Base-by-base conservation (phyloP, 2,888 invertebrate genomes). In the Gryllus longicercus region DNA sequence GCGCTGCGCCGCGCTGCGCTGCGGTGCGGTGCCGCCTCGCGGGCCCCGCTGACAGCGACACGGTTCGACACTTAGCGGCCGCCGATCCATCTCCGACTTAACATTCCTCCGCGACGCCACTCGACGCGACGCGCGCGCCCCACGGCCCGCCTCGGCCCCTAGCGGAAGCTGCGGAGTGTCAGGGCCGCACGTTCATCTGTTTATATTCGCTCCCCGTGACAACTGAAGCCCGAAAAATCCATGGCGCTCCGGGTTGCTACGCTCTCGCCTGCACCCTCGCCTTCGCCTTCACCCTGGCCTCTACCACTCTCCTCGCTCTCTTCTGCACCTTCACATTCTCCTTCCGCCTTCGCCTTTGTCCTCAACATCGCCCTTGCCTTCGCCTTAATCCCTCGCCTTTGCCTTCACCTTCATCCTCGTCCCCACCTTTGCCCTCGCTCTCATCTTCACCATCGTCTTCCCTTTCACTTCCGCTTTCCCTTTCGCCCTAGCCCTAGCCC, bases 221-320 rank as follows among this genome's bases (percentile, higher is more conserved):
- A 63, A 63, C 63, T 63, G 63, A 63, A 63, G 63, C 63, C n/a
- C n/a, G 63, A 63, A 16, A 18, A 63, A 63, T 63, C 63, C 63
- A 1, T 63, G 16, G 14, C 14, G n/a, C 63, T 21, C 1, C 21
- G 21, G 21, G 63, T 8, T 16, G 16, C 63, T 8, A 5, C 14
- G 63, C 63, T 0, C 63, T 63, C 16, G n/a, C 63, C n/a, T 63
- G n/a, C 63, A 3, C 2, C 0, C 18, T 63, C 18, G 63, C n/a
- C n/a, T 8, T 11, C 63, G 14, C 63, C 63, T 63, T 18, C 14
- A 4, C n/a, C 74, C 18, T 75, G 51, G 38, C 76, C 74, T 79
- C 74, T 51, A 78, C 78, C 79, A 77, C 76, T 76, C 74, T 80
- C 25, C 21, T 21, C 21, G 21, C 21, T 21, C 21, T 21, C 21